Evolutionary conservation across 2,113 vertebrate species (phyloP).

Genomic region (Hydrochoerus hydrochaeris): DNA sequence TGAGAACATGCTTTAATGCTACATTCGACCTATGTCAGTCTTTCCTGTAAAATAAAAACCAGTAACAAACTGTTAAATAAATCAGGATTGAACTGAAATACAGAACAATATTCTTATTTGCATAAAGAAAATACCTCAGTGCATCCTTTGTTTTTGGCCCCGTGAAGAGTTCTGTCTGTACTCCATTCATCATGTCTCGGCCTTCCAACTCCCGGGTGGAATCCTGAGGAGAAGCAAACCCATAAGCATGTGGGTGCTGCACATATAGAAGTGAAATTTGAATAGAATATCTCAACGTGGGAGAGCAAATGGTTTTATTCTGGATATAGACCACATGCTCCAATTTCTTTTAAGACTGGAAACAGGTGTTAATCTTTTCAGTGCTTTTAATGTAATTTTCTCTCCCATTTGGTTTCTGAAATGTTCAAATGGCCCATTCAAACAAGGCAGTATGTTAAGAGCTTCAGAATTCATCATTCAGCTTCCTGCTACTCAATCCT

Average conservation of each 20-base stretch:
- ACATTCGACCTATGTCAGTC: neutral
- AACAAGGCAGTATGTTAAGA: constrained; percentile 48
- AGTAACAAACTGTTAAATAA: neutral
- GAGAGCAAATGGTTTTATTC: constrained; percentile 1
- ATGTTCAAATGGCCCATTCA: constrained; percentile 56
- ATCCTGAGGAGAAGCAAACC: constrained; percentile 82
- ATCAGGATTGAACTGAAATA: constrained; percentile 10
- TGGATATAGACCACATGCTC: neutral
- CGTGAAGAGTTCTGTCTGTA: constrained; percentile 77
- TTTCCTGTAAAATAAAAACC: constrained; percentile 45
- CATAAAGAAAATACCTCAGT: constrained; percentile 82
- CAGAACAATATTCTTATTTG: neutral
- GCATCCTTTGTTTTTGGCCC: constrained; percentile 72
- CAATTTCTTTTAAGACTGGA: constrained; percentile 49
- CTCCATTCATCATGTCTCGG: constrained; percentile 77
- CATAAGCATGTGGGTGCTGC: constrained; percentile 36
- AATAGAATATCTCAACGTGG: neutral
- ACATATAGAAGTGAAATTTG: constrained; percentile 33
- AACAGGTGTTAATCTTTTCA: constrained; percentile 55
- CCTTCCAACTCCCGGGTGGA: constrained; percentile 81
- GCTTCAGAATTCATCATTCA: constrained; percentile 68
- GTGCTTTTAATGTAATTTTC: constrained; percentile 47
- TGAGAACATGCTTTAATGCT: neutral
- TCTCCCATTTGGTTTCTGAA: constrained; percentile 52
- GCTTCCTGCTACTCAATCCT: constrained; percentile 66